These are phyloP conservation scores for Tragelaphus strepsiceros DNA, from an alignment of 2,113 vertebrate genomes.

Conservation along the genomic window DNA sequence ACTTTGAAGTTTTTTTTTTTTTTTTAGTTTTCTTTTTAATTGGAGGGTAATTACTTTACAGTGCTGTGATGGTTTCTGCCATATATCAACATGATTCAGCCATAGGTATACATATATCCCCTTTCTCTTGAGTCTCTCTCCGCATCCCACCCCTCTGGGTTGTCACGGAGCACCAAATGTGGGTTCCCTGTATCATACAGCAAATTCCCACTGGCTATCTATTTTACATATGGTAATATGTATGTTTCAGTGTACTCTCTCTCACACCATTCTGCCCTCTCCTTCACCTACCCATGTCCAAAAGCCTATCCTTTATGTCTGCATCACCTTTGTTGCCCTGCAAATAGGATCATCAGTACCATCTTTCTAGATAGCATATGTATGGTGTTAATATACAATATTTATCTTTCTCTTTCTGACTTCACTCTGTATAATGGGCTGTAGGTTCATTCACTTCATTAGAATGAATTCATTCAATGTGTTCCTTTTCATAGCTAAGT, in stretches of 20 bases:
- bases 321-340: not conserved
- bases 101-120: not conserved
- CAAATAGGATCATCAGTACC: not conserved
- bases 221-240: not conserved
- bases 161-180: not conserved
- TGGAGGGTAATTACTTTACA: not conserved
- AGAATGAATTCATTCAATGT: not conserved
- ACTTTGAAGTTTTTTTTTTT: not conserved
- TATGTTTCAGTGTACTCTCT: not conserved
- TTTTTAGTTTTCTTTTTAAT: not conserved
- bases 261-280: not conserved
- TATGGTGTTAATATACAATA: not conserved
- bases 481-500: not conserved
- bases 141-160: not conserved
- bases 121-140: not conserved
- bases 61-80: not conserved
- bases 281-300: not conserved
- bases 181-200: not conserved
- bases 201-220: not conserved
- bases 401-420: not conserved
- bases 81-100: not conserved
- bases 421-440: not conserved
- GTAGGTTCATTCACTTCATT: not conserved
- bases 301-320: not conserved
- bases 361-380: not conserved